phyloP scores from a whole-genome alignment of 2,113 vertebrate species.

The Aix galericulata region DNA sequence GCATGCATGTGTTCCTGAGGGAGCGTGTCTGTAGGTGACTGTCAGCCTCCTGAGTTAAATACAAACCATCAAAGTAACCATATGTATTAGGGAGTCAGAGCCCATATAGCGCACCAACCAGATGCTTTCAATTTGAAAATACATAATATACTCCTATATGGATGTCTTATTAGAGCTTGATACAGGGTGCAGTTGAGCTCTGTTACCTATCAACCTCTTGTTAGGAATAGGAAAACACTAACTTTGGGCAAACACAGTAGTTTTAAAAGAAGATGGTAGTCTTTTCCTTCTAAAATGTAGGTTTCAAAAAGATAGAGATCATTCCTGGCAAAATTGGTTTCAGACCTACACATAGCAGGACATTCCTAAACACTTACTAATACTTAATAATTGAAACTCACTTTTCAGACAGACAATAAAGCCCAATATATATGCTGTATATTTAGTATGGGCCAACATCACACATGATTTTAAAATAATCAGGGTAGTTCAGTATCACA shows the following conservation, averaged over 20 bases:
- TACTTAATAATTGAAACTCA: not conserved
- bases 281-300: not conserved
- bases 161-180: not conserved
- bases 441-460: conserved; percentile 15
- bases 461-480: conserved; percentile 17
- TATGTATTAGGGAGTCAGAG: not conserved
- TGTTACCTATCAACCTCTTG: not conserved
- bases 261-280: not conserved
- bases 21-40: not conserved
- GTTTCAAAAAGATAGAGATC: conserved; percentile 3
- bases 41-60: not conserved
- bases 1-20: not conserved
- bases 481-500: conserved; percentile 10
- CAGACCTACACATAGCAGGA: not conserved
- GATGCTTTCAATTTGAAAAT: not conserved
- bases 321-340: not conserved
- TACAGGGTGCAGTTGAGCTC: not conserved
- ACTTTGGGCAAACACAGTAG: not conserved
- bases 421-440: not conserved
- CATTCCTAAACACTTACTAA: conserved; percentile 18
- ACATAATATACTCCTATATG: too few relatives aligned
- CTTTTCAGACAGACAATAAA: conserved; percentile 22
- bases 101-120: not conserved
- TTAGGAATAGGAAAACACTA: not conserved
- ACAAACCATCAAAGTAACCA: accelerated